A percentile compares a stretch with the other conserved stretches of the same genome.
These are phyloP conservation scores for Patiria pectinifera DNA, from an alignment of 53 echinoderm and acorn worm genomes.

Conservation along the genomic window DNA sequence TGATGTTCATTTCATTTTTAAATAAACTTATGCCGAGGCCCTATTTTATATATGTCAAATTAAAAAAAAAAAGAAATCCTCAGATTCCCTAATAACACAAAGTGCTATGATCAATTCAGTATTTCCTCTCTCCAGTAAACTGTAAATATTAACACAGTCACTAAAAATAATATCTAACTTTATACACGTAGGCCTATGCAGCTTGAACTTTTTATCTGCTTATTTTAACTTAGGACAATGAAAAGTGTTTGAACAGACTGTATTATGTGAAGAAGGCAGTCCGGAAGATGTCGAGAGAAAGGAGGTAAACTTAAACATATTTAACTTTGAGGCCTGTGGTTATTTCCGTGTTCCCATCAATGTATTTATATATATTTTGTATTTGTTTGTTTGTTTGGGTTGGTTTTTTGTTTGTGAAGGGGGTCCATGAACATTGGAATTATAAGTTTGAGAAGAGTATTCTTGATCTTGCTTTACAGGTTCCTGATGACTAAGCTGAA, in stretches of 20 bases:
- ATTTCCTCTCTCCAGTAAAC: no score
- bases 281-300: constrained; percentile 87
- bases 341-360: not conserved
- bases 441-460: not conserved
- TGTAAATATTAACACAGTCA: no score
- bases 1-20: no score
- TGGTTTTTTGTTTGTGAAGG: no score
- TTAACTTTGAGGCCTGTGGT: not conserved
- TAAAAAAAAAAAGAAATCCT: no score
- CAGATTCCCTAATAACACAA: no score
- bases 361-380: not conserved
- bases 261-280: constrained; percentile 96
- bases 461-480: constrained; percentile 27
- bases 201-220: not conserved
- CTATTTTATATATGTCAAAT: no score
- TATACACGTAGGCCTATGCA: not conserved
- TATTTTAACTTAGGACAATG: constrained; percentile 73
- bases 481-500: constrained; percentile 81
- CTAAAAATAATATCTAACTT: no score
- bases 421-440: not conserved
- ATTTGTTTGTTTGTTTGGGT: no score
- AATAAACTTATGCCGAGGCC: no score
- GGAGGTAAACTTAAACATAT: constrained; percentile 67
- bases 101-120: no score
- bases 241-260: constrained; percentile 86